These are phyloP conservation scores for Oenanthe oenanthe DNA, from an alignment of 2,113 vertebrate species.

Conservation along the genomic window DNA sequence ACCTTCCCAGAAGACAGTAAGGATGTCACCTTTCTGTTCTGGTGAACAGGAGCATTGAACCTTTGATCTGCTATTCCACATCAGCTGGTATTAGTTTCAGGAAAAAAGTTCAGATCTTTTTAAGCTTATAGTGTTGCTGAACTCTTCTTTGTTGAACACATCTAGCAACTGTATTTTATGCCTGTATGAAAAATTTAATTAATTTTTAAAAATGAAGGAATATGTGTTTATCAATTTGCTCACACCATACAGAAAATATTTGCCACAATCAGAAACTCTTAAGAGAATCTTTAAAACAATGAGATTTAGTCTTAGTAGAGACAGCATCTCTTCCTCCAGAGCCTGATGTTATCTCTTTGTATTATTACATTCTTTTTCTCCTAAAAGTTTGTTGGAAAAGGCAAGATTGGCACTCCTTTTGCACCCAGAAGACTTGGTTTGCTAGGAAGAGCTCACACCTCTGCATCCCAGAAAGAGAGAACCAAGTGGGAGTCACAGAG, in stretches of 20 bases:
- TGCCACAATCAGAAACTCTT: background rate
- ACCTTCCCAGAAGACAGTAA: background rate
- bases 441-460: background rate
- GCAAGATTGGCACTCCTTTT: background rate
- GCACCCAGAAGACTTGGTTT: background rate
- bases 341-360: background rate
- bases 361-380: background rate
- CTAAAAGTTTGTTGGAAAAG: background rate
- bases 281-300: background rate
- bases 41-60: background rate
- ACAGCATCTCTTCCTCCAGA: background rate
- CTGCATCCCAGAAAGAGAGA: background rate
- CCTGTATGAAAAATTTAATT: background rate
- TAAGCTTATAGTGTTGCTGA: background rate
- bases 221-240: background rate
- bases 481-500: background rate
- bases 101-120: background rate
- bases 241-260: background rate
- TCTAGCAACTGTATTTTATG: background rate
- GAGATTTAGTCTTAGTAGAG: background rate
- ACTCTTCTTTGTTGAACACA: background rate
- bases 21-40: background rate
- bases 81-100: background rate
- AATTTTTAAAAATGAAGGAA: background rate
- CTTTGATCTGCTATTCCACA: rapidly evolving